Conservation (phyloP, 2,113 vertebrate genomes). For the Carassius auratus region DNA sequence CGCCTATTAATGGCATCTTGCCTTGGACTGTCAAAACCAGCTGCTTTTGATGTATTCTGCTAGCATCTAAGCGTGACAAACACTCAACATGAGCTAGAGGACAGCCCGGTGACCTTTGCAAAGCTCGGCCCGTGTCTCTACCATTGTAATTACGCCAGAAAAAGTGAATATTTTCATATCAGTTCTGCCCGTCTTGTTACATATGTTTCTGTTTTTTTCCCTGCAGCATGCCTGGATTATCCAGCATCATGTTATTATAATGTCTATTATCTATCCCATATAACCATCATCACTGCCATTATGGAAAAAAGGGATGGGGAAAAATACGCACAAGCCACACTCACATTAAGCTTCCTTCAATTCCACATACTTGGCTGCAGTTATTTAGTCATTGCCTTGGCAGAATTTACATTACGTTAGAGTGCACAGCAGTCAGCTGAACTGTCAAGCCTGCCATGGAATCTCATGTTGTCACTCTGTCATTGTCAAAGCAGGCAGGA, state of each 20-base stretch:
- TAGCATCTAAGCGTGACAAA: slow-evolving; percentile 24
- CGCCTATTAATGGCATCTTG: slow-evolving; percentile 18
- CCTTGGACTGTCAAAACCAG: slow-evolving; percentile 32
- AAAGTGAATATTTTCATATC: slow-evolving; percentile 39
- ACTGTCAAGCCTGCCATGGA: slow-evolving; percentile 53
- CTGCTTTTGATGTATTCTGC: slow-evolving; percentile 42
- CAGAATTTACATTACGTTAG: slow-evolving; percentile 49
- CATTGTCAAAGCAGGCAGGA: slow-evolving; percentile 52
- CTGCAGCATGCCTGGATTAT: slow-evolving; percentile 36
- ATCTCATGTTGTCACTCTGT: slow-evolving; percentile 60
- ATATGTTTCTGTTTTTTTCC: neutral
- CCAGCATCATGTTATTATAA: slow-evolving; percentile 26
- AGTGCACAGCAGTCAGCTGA: slow-evolving; percentile 55
- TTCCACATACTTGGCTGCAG: slow-evolving; percentile 19
- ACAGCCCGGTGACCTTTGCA: slow-evolving; percentile 23
- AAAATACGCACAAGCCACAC: neutral
- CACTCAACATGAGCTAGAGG: slow-evolving; percentile 25
- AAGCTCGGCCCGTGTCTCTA: neutral
- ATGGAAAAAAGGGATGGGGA: neutral
- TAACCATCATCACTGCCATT: slow-evolving; percentile 37
- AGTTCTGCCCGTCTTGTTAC: slow-evolving; percentile 2
- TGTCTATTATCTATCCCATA: slow-evolving; percentile 25
- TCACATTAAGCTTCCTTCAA: slow-evolving; percentile 38
- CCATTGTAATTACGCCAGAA: slow-evolving; percentile 22
- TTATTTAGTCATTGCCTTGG: slow-evolving; percentile 47